These are phyloP conservation scores for Alsophila aescularia DNA, from an alignment of 2,888 invertebrate genomes.

Conservation along the genomic window DNA sequence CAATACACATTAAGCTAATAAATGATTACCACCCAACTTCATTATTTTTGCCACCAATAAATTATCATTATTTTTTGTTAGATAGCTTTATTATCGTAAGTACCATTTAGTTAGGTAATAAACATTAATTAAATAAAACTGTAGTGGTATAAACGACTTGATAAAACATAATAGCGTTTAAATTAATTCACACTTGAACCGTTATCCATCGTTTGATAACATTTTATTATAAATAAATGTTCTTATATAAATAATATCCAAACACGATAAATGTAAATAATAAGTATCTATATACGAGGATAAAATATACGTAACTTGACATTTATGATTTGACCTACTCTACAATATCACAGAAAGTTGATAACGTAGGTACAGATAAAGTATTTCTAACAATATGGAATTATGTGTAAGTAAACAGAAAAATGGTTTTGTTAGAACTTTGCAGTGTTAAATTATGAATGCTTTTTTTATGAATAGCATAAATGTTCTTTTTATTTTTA, in stretches of 20 bases:
- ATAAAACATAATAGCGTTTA: conserved; percentile 13
- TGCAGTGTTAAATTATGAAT: too few relatives aligned
- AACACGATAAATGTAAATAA: conserved; percentile 2
- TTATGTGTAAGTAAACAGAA: too few relatives aligned
- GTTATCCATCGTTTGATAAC: conserved; percentile 9
- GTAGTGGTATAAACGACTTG: conserved; percentile 10
- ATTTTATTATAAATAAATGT: conserved; percentile 11
- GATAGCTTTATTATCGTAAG: conserved; percentile 8
- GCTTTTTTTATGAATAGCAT: too few relatives aligned
- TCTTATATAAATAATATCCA: conserved; percentile 5
- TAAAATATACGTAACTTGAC: conserved; percentile 5
- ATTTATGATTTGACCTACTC: conserved; percentile 13
- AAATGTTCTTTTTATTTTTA: too few relatives aligned
- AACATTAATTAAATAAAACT: conserved; percentile 18
- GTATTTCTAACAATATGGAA: not conserved
- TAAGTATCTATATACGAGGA: not conserved
- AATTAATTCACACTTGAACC: conserved; percentile 19
- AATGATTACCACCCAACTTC: not conserved
- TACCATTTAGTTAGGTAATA: conserved; percentile 14
- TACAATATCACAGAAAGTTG: not conserved
- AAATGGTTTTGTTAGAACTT: too few relatives aligned
- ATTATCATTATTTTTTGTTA: conserved; percentile 3
- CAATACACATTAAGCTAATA: too few relatives aligned
- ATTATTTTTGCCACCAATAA: too few relatives aligned
- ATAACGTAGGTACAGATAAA: not conserved